Percentiles rank a stretch among this genome's conserved stretches.
Conservation (phyloP, 2,888 invertebrate species). For the Drosophila lacicola region DNA sequence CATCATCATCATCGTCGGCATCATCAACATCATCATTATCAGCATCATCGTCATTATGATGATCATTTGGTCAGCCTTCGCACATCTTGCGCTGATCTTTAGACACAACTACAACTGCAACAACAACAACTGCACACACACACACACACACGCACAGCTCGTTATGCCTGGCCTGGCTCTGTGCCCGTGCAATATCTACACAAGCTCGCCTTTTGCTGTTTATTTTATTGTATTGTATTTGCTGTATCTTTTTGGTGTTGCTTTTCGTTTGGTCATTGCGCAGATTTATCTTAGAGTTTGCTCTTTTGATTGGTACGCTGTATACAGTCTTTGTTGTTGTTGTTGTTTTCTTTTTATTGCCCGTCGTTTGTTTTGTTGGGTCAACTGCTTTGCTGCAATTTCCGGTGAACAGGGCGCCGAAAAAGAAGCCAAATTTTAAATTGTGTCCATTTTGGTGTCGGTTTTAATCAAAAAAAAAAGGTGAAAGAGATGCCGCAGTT, state of each 20-base stretch:
- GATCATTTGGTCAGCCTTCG: constrained; percentile 60
- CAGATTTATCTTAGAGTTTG: constrained; percentile 54
- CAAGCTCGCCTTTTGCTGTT: constrained; percentile 43
- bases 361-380: constrained; percentile 23
- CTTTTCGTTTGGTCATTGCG: constrained; percentile 61
- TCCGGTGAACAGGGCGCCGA: constrained; percentile 37
- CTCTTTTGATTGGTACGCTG: constrained; percentile 50
- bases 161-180: constrained; percentile 47
- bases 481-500: constrained; percentile 1
- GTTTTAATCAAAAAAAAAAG: constrained; percentile 28
- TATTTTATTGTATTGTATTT: constrained; percentile 8
- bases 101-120: constrained; percentile 26
- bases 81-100: constrained; percentile 56
- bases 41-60: constrained; percentile 21
- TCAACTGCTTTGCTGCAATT: constrained; percentile 46
- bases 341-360: constrained; percentile 21
- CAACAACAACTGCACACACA: no score
- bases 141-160: no score
- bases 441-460: constrained; percentile 39
- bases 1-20: constrained; percentile 30
- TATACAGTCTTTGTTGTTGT: constrained; percentile 24
- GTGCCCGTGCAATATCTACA: constrained; percentile 30
- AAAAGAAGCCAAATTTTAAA: constrained; percentile 9
- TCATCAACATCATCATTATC: constrained; percentile 21
- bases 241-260: constrained; percentile 45